Evolutionary conservation across 2,888 invertebrate species (phyloP).

Genomic region (Drosophila recens): DNA sequence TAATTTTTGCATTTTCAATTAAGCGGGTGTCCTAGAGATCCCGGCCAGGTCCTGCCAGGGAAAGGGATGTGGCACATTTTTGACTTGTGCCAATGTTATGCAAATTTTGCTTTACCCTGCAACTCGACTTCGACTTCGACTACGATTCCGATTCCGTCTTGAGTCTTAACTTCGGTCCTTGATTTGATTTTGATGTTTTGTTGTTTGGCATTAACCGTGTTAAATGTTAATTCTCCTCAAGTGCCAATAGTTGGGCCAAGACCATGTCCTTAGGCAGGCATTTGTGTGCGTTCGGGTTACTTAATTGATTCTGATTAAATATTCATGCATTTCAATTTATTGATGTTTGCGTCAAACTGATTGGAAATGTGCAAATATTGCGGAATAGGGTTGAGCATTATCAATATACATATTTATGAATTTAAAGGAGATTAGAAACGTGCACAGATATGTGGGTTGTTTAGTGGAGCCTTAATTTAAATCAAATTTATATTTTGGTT

Average conservation of each 20-base stretch:
- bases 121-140: conserved; percentile 28
- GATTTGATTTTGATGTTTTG: conserved; percentile 66
- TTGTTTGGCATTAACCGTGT: conserved; percentile 74
- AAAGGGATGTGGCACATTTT: conserved; percentile 52
- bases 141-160: conserved; percentile 16
- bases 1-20: conserved; percentile 70
- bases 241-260: conserved; percentile 57
- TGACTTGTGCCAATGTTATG: conserved; percentile 80
- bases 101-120: conserved; percentile 51
- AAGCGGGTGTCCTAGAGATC: conserved; percentile 42
- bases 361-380: conserved; percentile 58
- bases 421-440: not conserved
- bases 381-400: not conserved
- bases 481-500: not conserved
- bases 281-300: conserved; percentile 45
- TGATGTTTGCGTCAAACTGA: conserved; percentile 67
- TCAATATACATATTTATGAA: not conserved
- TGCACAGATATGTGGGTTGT: not conserved
- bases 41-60: not conserved
- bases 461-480: not conserved
- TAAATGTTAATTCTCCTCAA: conserved; percentile 76
- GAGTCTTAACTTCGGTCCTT: conserved; percentile 16
- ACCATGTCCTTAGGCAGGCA: conserved; percentile 32
- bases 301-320: conserved; percentile 67
- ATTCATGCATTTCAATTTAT: conserved; percentile 62